A percentile compares a stretch with the other conserved stretches of the same genome.
Evolutionary conservation across 2,888 invertebrate genomes (phyloP).

Genomic region (Eupeodes latifasciatus): DNA sequence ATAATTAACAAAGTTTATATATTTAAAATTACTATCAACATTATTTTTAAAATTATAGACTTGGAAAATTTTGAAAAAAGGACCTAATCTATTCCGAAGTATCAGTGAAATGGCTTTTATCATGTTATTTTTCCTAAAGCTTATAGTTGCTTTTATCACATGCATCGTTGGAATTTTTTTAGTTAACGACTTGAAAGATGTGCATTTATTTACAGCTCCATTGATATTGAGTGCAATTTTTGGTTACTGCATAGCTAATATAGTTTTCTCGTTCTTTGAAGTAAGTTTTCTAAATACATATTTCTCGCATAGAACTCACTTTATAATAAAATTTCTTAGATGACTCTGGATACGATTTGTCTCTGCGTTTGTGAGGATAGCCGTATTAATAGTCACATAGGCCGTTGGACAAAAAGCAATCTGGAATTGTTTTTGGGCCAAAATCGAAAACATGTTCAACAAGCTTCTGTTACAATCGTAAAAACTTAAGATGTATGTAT

Average conservation of each 20-base stretch:
- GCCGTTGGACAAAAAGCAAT: slow-evolving; percentile 86
- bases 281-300: slow-evolving; percentile 85
- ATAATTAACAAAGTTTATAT: neutral
- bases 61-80: slow-evolving; percentile 92
- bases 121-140: slow-evolving; percentile 93
- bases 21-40: too few relatives aligned
- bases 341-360: slow-evolving; percentile 96
- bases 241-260: slow-evolving; percentile 96
- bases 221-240: slow-evolving; percentile 93
- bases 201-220: slow-evolving; percentile 94
- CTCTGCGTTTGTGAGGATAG: slow-evolving; percentile 96
- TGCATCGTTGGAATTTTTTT: slow-evolving; percentile 91
- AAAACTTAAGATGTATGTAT: too few relatives aligned
- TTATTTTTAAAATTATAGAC: slow-evolving; percentile 86
- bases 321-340: slow-evolving; percentile 83
- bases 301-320: neutral
- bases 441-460: slow-evolving; percentile 79
- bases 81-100: slow-evolving; percentile 93
- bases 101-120: slow-evolving; percentile 97
- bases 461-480: neutral
- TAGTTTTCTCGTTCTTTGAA: slow-evolving; percentile 96
- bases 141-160: slow-evolving; percentile 91
- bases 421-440: slow-evolving; percentile 86
- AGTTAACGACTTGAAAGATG: slow-evolving; percentile 88
- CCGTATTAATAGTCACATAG: slow-evolving; percentile 90